Evolutionary conservation across 2,797 vertebrate species (phyloP).

Genomic region (Anguilla obscura): DNA sequence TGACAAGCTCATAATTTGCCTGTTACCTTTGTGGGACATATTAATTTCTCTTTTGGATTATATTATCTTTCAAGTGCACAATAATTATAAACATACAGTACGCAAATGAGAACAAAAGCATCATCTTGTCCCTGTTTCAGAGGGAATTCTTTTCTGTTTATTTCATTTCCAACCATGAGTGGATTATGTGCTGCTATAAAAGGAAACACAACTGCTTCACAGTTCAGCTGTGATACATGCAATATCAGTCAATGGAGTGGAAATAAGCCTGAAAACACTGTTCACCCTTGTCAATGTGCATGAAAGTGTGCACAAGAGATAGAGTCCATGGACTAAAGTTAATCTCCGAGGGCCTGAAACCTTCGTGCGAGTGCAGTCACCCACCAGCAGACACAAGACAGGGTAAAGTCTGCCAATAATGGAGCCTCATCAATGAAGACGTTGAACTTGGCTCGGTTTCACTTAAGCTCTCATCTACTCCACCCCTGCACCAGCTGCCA

Average conservation of each 20-base stretch:
- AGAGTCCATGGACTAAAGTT: neutral
- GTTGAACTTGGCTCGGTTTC: conserved; percentile 27
- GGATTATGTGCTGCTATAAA: conserved; percentile 7
- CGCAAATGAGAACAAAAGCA: neutral
- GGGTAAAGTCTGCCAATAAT: neutral
- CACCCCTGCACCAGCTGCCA: neutral
- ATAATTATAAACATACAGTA: neutral
- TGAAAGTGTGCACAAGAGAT: neutral
- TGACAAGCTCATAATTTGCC: conserved; percentile 1
- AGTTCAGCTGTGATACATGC: conserved; percentile 12
- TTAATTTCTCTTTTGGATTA: neutral
- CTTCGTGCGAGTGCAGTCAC: neutral
- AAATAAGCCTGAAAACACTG: conserved; percentile 12
- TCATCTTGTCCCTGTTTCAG: neutral
- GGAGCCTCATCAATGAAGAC: conserved; percentile 20
- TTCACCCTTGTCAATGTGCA: neutral
- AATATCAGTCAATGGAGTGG: conserved; percentile 14
- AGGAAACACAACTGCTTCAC: neutral
- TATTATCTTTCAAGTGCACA: neutral
- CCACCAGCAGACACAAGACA: neutral
- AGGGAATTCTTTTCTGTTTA: neutral
- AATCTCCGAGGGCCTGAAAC: neutral
- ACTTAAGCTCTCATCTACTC: conserved; percentile 4
- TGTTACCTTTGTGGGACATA: neutral
- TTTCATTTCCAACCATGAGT: neutral